Percentiles rank a stretch among this genome's conserved stretches.
phyloP scores from a whole-genome alignment of 2,888 invertebrate genomes.

The Drosophila meridionalis region DNA sequence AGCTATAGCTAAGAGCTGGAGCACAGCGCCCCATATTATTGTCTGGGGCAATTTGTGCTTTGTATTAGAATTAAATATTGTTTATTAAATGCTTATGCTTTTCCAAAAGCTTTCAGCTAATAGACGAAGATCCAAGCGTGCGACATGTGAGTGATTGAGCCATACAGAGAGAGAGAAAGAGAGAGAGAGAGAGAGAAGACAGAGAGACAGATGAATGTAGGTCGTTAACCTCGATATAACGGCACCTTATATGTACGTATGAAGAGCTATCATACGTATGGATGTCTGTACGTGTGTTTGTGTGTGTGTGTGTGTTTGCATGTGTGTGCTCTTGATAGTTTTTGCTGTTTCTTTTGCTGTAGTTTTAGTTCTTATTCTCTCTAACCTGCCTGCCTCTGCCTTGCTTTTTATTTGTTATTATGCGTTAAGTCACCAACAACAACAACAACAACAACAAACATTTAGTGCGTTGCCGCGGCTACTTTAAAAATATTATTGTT shows the following conservation, averaged over 20 bases:
- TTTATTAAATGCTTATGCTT: constrained; percentile 68
- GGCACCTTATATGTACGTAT: constrained; percentile 70
- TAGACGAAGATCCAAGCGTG: constrained; percentile 21
- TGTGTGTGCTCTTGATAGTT: constrained; percentile 68
- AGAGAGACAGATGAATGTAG: constrained; percentile 61
- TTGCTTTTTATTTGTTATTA: constrained; percentile 42
- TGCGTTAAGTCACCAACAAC: constrained; percentile 41
- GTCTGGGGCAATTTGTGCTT: constrained; percentile 46
- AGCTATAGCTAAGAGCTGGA: not conserved
- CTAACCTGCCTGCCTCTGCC: constrained; percentile 34
- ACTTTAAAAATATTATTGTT: constrained; percentile 23
- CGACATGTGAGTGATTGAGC: constrained; percentile 23
- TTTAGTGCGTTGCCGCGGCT: constrained; percentile 34
- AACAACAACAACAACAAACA: constrained; percentile 28
- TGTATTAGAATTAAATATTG: constrained; percentile 64
- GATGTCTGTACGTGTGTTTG: constrained; percentile 2
- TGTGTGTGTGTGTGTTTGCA: constrained; percentile 22
- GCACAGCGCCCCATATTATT: constrained; percentile 36
- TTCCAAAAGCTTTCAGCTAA: constrained; percentile 34
- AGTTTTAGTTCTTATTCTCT: constrained; percentile 57
- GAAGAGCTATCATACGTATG: constrained; percentile 6
- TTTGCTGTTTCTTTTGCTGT: constrained; percentile 66
- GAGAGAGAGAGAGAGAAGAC: constrained; percentile 37
- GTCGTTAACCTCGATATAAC: constrained; percentile 83
- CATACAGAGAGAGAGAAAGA: constrained; percentile 1